These are phyloP conservation scores for Parapristionchus giblindavisi DNA, from an alignment of 2,888 invertebrate species.

Conservation along the genomic window DNA sequence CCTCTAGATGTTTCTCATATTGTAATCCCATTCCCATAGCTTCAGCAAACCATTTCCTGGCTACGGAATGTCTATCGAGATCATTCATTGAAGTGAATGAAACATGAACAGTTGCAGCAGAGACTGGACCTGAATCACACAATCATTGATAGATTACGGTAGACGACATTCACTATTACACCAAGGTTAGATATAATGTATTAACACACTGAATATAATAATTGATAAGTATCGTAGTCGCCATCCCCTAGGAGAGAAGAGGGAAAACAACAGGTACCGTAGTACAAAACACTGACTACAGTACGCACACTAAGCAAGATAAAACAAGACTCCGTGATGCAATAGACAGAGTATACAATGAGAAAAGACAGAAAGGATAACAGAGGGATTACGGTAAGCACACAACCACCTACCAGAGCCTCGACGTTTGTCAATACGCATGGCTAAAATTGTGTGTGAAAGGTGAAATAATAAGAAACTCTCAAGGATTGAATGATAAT, in stretches of 20 bases:
- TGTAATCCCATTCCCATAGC: conserved; percentile 50
- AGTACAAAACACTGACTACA: too few species aligned
- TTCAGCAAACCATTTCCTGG: conserved; percentile 62
- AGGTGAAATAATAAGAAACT: background rate
- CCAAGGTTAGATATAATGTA: background rate
- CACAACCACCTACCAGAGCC: conserved; percentile 33
- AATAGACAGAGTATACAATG: too few species aligned
- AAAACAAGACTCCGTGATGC: too few species aligned
- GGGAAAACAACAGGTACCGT: too few species aligned
- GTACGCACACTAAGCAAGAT: conserved; percentile 2
- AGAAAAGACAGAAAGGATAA: background rate
- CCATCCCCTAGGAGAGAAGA: too few species aligned
- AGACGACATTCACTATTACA: background rate
- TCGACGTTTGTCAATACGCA: conserved; percentile 33
- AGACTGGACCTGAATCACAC: background rate
- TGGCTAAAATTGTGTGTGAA: conserved; percentile 25
- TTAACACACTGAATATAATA: background rate
- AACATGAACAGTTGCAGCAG: conserved; percentile 1
- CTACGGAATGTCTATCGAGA: conserved; percentile 41
- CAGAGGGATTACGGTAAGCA: background rate
- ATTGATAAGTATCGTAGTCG: too few species aligned
- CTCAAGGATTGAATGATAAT: background rate
- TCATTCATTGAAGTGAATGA: conserved; percentile 31
- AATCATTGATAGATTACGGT: background rate
- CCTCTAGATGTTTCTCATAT: conserved; percentile 31